These are phyloP conservation scores for Petroica traversi DNA, from an alignment of 2,113 vertebrate species.

Conservation along the genomic window DNA sequence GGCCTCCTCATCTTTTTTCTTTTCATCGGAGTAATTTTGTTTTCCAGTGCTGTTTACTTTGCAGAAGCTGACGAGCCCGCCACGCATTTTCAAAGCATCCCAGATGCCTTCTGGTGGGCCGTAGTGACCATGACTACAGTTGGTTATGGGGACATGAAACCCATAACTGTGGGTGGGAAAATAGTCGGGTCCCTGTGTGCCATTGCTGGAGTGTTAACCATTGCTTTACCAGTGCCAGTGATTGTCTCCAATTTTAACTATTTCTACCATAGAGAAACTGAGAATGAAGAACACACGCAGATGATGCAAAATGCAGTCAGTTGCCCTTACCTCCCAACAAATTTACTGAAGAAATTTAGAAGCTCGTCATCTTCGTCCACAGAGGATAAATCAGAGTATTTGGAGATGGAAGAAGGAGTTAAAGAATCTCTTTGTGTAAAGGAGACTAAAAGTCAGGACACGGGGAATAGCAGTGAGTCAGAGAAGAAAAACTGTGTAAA, in stretches of 20 bases:
- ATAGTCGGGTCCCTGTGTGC: slow-evolving; percentile 98
- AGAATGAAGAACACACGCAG: slow-evolving; percentile 90
- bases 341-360: slow-evolving; percentile 90
- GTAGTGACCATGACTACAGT: slow-evolving; percentile 99
- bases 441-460: slow-evolving; percentile 89
- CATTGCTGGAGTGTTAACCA: slow-evolving; percentile 96
- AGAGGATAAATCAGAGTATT: slow-evolving; percentile 95
- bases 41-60: slow-evolving; percentile 98
- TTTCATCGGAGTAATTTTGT: slow-evolving; percentile 96
- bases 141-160: slow-evolving; percentile 99
- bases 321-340: slow-evolving; percentile 89
- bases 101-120: slow-evolving; percentile 99
- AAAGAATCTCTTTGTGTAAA: slow-evolving; percentile 94
- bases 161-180: slow-evolving; percentile 97
- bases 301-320: slow-evolving; percentile 87
- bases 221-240: slow-evolving; percentile 97
- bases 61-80: slow-evolving; percentile 94
- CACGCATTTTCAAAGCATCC: slow-evolving; percentile 98
- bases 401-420: slow-evolving; percentile 98
- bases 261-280: slow-evolving; percentile 98
- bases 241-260: slow-evolving; percentile 99
- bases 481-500: slow-evolving; percentile 93
- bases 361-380: slow-evolving; percentile 91
- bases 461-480: slow-evolving; percentile 90
- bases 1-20: slow-evolving; percentile 98